phyloP scores from a whole-genome alignment of 2,113 vertebrate species.

The Scopus umbretta region DNA sequence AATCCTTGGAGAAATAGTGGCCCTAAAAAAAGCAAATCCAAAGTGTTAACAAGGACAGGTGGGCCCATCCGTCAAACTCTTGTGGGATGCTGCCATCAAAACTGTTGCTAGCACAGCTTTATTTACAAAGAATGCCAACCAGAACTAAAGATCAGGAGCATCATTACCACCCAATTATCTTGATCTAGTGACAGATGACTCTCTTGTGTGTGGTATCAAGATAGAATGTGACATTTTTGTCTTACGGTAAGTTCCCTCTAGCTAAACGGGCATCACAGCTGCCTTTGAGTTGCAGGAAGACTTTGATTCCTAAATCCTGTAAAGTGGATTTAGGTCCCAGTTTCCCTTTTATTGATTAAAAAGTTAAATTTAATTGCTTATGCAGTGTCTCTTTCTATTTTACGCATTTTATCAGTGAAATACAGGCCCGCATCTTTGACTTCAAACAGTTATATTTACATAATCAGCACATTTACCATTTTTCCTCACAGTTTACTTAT shows the following conservation, averaged over 20 bases:
- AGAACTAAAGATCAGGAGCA: neutral
- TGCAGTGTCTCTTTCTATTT: neutral
- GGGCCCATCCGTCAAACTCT: neutral
- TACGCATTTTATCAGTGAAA: conserved; percentile 55
- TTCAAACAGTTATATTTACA: conserved; percentile 52
- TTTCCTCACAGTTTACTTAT: neutral
- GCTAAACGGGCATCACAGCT: conserved; percentile 12
- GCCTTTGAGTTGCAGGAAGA: conserved; percentile 1
- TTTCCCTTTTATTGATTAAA: conserved; percentile 52
- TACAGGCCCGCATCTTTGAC: conserved; percentile 38
- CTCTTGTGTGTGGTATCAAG: neutral
- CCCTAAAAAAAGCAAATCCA: neutral
- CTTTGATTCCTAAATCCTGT: conserved; percentile 60
- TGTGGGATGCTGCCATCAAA: neutral
- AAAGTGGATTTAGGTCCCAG: conserved; percentile 51
- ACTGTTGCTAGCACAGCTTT: neutral
- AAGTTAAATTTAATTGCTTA: conserved; percentile 62
- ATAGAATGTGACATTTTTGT: conserved; percentile 2
- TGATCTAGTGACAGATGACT: neutral
- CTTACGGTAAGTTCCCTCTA: neutral
- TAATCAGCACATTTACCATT: conserved; percentile 42
- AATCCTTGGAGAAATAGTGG: neutral
- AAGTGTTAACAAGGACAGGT: neutral
- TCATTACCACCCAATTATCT: neutral
- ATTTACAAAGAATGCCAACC: neutral